phyloP scores from a whole-genome alignment of 2,888 invertebrate species.

The Scaptomyza caliginosa region DNA sequence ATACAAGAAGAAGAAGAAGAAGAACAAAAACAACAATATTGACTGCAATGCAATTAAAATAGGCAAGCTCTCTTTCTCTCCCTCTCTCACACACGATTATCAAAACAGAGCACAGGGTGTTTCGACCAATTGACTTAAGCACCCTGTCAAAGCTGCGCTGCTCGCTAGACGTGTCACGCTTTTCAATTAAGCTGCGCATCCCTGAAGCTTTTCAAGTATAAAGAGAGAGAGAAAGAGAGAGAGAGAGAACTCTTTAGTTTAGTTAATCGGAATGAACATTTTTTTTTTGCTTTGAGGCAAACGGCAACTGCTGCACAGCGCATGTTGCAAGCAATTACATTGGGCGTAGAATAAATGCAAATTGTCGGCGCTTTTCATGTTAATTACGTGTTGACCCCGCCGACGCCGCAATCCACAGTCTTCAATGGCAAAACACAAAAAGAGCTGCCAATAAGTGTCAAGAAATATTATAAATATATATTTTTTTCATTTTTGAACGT shows the following conservation, averaged over 20 bases:
- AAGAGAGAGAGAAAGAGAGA: background rate
- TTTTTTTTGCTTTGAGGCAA: background rate
- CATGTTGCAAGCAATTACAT: slow-evolving; percentile 60
- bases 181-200: slow-evolving; percentile 40
- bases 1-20: slow-evolving; percentile 35
- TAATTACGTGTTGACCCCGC: slow-evolving; percentile 44
- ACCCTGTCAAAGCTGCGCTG: slow-evolving; percentile 2
- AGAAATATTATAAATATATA: slow-evolving; percentile 5
- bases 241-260: slow-evolving; percentile 3
- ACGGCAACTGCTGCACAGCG: slow-evolving; percentile 12
- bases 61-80: background rate
- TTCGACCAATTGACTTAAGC: slow-evolving; percentile 26
- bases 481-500: slow-evolving; percentile 1
- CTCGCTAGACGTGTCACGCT: slow-evolving; percentile 53
- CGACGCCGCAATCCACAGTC: background rate
- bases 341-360: slow-evolving; percentile 9
- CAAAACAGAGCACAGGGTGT: slow-evolving; percentile 11
- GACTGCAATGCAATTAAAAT: slow-evolving; percentile 25
- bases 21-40: slow-evolving; percentile 7
- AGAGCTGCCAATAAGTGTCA: slow-evolving; percentile 63
- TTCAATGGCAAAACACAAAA: slow-evolving; percentile 1
- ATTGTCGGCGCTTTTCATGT: slow-evolving; percentile 71
- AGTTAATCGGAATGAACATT: slow-evolving; percentile 20
- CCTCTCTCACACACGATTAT: too few species aligned
- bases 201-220: background rate